These are phyloP conservation scores for Neogale vison DNA, from an alignment of 2,113 vertebrate genomes.

Conservation along the genomic window DNA sequence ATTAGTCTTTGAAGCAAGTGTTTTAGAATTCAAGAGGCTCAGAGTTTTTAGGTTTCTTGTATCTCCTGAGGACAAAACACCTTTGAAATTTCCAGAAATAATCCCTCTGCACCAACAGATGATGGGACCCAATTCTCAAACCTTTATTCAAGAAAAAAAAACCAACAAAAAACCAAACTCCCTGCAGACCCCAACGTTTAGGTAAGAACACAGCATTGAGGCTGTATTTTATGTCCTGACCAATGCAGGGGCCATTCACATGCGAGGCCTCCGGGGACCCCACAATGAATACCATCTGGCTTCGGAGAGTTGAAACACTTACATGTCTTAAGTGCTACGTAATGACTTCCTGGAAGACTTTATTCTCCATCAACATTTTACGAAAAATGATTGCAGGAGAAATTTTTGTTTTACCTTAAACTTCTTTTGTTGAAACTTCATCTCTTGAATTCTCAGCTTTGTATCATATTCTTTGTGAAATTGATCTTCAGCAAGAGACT, in stretches of 20 bases:
- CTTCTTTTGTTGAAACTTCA: constrained; percentile 53
- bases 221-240: constrained; percentile 39
- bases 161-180: background rate
- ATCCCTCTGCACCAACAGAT: constrained; percentile 57
- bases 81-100: constrained; percentile 70
- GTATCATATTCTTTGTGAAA: constrained; percentile 8
- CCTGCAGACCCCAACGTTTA: background rate
- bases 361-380: constrained; percentile 52
- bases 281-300: constrained; percentile 73
- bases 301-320: constrained; percentile 39
- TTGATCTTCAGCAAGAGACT: background rate
- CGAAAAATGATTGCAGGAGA: constrained; percentile 60
- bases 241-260: constrained; percentile 6
- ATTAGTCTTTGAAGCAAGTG: constrained; percentile 72
- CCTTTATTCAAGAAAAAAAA: constrained; percentile 36
- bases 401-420: constrained; percentile 62
- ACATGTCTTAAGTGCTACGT: constrained; percentile 29
- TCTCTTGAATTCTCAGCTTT: constrained; percentile 34
- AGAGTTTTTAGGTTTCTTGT: constrained; percentile 55
- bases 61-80: constrained; percentile 56
- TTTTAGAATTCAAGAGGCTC: constrained; percentile 64
- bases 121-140: constrained; percentile 49
- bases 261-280: constrained; percentile 16
- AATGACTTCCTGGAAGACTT: constrained; percentile 66
- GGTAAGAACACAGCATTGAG: background rate